Base-by-base conservation (phyloP, 2,888 invertebrate genomes). In the Idaea straminata region DNA sequence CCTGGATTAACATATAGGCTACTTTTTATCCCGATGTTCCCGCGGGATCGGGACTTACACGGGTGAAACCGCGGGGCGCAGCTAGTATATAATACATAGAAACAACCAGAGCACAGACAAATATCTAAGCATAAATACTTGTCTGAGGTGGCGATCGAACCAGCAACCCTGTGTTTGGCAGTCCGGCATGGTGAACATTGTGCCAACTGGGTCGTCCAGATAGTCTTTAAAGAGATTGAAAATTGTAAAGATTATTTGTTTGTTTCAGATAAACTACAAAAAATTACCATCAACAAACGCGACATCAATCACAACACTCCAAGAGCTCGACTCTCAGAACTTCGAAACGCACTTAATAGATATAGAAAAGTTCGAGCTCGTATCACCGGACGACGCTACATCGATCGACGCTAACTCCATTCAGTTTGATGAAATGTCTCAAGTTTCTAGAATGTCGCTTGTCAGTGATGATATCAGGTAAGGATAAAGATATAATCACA, bases 361-460 rank as follows among this genome's bases (percentile, higher is more conserved):
- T 0, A 68, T 72, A 5, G 70, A 78, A 15, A 71, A 72, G 65
- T 57, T 75, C 67, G 69, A 79, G 5, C 67, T 68, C 5, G 72
- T 70, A 5, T 71, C 78, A 16, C 82, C 81, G 7, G 73, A 75
- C 5, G 83, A 83, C 4, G 87, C 89, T 0, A 91, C 91, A 0
- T 87, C 89, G 0, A 86, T 84, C 57, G 92, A 91, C 63, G 89
- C 85, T 0, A 80, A 84, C 67, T 88, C 87, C 0, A 65, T 87
- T 47, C 85, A 85, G 65, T 86, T 87, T 13, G 91, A 91, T 59
- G 82, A 83, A 15, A 75, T 80, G 0, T 91, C 91, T 7, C 7
- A 7, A 5, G 47, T 47, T 47, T 47, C 47, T 6, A 5, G 13
- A 47, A 47, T 47, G 10, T 47, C 47, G 47, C 47, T 47, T 10